These are phyloP conservation scores for Thamnophis sirtalis DNA, from an alignment of 2,113 vertebrate genomes.

Conservation along the genomic window DNA sequence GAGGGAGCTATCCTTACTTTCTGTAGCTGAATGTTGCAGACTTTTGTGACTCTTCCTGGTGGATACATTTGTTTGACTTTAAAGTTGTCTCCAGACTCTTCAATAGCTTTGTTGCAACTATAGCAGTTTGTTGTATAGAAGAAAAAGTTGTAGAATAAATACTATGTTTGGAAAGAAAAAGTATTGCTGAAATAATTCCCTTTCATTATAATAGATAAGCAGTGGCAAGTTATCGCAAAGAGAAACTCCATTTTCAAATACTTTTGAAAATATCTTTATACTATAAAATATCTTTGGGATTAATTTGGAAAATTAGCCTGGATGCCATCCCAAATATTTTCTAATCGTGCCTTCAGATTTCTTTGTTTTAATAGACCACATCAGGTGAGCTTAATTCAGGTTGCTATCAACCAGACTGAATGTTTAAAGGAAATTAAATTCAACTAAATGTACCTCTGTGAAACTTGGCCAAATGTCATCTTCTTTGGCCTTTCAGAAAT, in stretches of 20 bases:
- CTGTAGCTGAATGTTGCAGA: not conserved
- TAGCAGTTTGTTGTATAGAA: not conserved
- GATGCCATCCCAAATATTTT: not conserved
- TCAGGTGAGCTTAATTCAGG: not conserved
- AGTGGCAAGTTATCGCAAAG: not conserved
- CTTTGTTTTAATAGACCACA: not conserved
- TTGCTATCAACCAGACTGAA: not conserved
- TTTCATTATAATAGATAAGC: not conserved
- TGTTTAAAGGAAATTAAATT: not conserved
- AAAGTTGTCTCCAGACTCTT: not conserved
- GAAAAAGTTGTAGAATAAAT: too few relatives aligned
- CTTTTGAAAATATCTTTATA: not conserved
- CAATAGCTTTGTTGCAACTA: not conserved
- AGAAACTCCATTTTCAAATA: not conserved
- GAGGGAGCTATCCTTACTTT: not conserved
- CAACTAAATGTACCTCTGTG: not conserved
- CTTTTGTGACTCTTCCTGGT: not conserved
- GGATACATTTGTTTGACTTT: not conserved
- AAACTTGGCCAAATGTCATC: not conserved
- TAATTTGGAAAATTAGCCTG: not conserved
- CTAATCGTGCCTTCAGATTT: not conserved
- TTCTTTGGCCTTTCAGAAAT: not conserved
- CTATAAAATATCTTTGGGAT: not conserved
- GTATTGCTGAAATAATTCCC: not conserved
- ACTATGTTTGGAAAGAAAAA: not conserved